A percentile compares a stretch with the other conserved stretches of the same genome.
Conservation (phyloP, 2,888 invertebrate genomes). For the Erebia ligea region DNA sequence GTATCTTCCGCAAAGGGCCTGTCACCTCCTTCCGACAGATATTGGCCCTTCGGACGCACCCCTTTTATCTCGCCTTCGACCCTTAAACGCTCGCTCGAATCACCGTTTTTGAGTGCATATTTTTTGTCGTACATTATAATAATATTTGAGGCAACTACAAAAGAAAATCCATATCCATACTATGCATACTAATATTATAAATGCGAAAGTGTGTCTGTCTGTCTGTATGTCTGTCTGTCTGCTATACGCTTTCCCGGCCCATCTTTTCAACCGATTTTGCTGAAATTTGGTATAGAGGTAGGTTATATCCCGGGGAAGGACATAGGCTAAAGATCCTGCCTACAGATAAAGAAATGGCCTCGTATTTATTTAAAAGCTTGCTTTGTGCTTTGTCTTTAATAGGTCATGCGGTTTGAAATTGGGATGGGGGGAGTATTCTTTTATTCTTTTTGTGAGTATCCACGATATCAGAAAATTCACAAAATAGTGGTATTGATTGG, state of each 20-base stretch:
- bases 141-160: conserved; percentile 25
- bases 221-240: no score
- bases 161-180: no score
- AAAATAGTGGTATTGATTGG: no score
- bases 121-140: conserved; percentile 52
- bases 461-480: no score
- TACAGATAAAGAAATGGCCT: conserved; percentile 23
- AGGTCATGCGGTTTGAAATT: background rate
- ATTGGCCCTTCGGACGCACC: conserved; percentile 62
- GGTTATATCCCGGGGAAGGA: no score
- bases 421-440: background rate
- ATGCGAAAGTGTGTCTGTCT: no score
- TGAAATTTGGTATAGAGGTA: no score
- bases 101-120: conserved; percentile 61
- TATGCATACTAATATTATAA: no score
- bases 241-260: no score
- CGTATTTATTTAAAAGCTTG: conserved; percentile 11
- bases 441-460: background rate
- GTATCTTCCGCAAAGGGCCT: conserved; percentile 46
- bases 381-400: conserved; percentile 5
- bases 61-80: conserved; percentile 71
- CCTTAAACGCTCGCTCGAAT: conserved; percentile 68
- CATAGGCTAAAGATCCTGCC: conserved; percentile 25
- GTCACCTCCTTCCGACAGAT: conserved; percentile 58
- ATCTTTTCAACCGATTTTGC: no score